These are phyloP conservation scores for Sapajus apella DNA, from an alignment of 2,113 vertebrate genomes.

Conservation along the genomic window DNA sequence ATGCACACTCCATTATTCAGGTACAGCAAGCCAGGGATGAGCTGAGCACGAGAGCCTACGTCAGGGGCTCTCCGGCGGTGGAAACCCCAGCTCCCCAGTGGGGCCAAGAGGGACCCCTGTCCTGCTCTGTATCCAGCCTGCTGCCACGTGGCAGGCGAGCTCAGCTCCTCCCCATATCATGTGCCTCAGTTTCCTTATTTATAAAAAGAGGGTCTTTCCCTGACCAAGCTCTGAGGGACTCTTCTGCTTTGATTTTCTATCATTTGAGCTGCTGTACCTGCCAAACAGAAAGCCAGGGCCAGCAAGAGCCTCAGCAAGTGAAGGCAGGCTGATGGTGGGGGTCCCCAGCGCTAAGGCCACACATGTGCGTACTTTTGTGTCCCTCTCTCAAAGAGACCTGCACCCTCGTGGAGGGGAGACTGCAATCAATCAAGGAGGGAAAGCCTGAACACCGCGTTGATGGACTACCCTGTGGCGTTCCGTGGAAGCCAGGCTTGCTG, in stretches of 20 bases:
- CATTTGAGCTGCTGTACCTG: neutral
- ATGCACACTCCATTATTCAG: neutral
- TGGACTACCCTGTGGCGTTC: neutral
- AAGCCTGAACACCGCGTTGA: rapidly evolving
- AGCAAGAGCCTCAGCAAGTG: neutral
- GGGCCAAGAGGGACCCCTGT: neutral
- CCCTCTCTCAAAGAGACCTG: neutral
- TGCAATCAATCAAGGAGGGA: neutral
- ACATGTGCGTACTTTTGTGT: neutral
- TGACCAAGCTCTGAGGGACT: neutral
- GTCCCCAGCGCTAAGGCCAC: rapidly evolving
- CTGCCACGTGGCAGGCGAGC: neutral
- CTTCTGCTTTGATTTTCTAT: neutral
- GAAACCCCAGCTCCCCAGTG: neutral
- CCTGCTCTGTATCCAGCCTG: neutral
- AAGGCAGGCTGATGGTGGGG: neutral
- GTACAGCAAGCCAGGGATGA: neutral
- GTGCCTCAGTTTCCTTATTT: constrained; percentile 45
- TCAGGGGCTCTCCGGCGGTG: neutral
- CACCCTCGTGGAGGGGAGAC: neutral
- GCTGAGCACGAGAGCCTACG: neutral
- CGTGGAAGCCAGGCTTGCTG: neutral
- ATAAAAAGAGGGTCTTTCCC: neutral
- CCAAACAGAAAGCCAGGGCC: neutral
- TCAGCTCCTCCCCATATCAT: neutral